Evolutionary conservation across 2,113 vertebrate genomes (phyloP).

Genomic region (Entomyzon cyanotis): DNA sequence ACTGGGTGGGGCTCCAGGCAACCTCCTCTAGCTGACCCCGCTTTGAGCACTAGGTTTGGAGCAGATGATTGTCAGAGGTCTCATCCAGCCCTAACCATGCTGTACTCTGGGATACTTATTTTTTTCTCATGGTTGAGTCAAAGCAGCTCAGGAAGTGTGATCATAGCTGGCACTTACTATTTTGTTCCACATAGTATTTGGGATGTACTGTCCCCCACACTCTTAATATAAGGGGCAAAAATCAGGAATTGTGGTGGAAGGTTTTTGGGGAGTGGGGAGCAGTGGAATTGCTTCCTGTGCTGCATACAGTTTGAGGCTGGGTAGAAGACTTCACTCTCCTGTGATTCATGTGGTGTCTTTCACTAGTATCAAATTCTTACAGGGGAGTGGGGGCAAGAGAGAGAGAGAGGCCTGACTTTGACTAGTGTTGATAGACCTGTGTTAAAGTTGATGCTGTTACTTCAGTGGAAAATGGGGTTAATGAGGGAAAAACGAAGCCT

Average conservation of each 20-base stretch:
- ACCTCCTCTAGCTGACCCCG: not conserved
- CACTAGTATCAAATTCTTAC: not conserved
- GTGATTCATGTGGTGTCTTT: not conserved
- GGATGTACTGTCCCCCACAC: not conserved
- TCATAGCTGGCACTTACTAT: not conserved
- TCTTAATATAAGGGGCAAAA: not conserved
- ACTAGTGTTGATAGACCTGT: not conserved
- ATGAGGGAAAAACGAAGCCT: not conserved
- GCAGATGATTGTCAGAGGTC: not conserved
- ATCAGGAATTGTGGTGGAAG: not conserved
- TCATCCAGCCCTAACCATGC: not conserved
- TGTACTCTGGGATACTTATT: not conserved
- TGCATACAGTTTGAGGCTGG: not conserved
- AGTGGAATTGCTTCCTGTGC: not conserved
- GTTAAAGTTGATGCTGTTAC: not conserved
- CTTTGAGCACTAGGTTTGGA: not conserved
- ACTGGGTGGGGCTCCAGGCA: not conserved
- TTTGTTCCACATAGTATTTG: not conserved
- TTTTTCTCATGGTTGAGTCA: not conserved
- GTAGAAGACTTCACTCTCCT: not conserved
- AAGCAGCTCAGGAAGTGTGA: not conserved
- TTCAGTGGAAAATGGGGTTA: not conserved
- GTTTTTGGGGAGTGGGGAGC: accelerated
- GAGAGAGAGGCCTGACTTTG: not conserved
- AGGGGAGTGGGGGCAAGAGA: not conserved